Evolutionary conservation across 2,888 invertebrate species (phyloP), one percentile per base, ranked within the genome.

Genomic region (Neocrepidodera transversa): DNA sequence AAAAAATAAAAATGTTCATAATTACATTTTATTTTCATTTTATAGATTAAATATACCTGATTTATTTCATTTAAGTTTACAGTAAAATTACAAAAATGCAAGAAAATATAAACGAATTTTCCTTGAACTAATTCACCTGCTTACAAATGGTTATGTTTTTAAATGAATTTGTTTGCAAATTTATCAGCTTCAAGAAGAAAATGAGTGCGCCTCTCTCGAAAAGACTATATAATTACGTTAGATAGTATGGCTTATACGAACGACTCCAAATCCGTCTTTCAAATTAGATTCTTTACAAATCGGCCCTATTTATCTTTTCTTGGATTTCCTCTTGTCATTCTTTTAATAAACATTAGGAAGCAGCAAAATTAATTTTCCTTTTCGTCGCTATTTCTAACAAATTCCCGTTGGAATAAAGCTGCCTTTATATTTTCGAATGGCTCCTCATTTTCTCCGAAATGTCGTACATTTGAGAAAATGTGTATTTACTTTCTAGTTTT

Each of bases 131-230:
- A 59, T 59, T 65, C 62, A 69, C 66, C 68, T 70, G 69, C 68
- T 67, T 70, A 70, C 69, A 68, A 71, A 72, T 69, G 70, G 68
- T 69, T 69, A 70, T 71, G 68, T 72, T 72, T 71, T 69, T 68
- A 68, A 71, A 71, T 68, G 68, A 68, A 68, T 63, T 68, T 65
- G 66, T 68, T 66, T 52, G 30, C 17, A 20, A 42, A 42, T 52
- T 52, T 42, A 52, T 42, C 16, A 65, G 66, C 59, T 54, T 58
- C 54, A 57, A 53, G 60, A 48, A 40, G 40, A 43, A 28, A 54
- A 57, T 38, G 58, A 60, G 55, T 49, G 60, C 64, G 62, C 53
- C 57, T 47, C 54, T 64, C 57, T 53, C 43, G 47, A 62, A 68
- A 62, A 52, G 42, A 47, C 14, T 26, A 59, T 67, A 72, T 71